phyloP scores from a whole-genome alignment of 2,888 invertebrate species.

The Merodon equestris region DNA sequence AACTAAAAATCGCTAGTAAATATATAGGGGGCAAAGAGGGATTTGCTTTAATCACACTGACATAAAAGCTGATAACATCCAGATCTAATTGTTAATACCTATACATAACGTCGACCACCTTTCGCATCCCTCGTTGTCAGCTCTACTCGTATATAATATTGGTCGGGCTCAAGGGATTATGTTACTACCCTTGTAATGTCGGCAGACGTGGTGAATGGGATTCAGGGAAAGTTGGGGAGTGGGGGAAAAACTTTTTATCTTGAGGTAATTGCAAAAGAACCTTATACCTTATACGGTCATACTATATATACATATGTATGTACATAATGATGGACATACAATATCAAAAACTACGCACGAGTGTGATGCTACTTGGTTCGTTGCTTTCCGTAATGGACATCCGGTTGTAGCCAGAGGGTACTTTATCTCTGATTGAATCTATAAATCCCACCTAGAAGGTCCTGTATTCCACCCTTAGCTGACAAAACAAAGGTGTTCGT shows the following conservation, averaged over 20 bases:
- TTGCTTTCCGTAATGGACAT: constrained; percentile 14
- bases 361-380: constrained; percentile 16
- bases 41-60: no score
- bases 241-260: constrained; percentile 33
- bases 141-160: not conserved
- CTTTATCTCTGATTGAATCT: constrained; percentile 48
- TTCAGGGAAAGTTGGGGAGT: constrained; percentile 6
- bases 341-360: not conserved
- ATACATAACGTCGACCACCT: not conserved
- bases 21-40: no score
- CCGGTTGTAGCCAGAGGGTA: constrained; percentile 35
- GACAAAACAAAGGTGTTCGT: no score
- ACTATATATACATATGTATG: not conserved
- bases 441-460: constrained; percentile 49
- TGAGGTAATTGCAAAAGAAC: constrained; percentile 12
- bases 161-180: constrained; percentile 49
- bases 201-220: constrained; percentile 8
- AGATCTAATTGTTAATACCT: constrained; percentile 3
- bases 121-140: constrained; percentile 18
- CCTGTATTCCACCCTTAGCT: not conserved
- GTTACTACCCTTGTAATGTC: constrained; percentile 42
- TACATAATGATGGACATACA: not conserved
- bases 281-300: not conserved
- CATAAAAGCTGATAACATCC: not conserved
- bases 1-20: no score